Evolutionary conservation across 2,888 invertebrate genomes (phyloP).

Genomic region (Lasioglossum oenotherae): DNA sequence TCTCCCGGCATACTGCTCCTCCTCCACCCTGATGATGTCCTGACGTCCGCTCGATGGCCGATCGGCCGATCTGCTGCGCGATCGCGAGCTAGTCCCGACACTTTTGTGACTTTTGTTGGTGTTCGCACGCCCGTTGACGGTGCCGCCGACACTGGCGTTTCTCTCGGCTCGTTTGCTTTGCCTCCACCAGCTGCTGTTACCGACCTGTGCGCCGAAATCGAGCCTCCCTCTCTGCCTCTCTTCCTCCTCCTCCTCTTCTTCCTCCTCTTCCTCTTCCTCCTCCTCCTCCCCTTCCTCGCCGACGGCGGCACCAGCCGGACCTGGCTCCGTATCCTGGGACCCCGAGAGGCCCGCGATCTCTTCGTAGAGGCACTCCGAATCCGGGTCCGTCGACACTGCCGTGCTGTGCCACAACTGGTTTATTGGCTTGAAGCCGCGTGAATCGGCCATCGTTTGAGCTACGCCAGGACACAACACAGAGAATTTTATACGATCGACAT

Average conservation of each 20-base stretch:
- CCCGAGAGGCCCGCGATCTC: conserved; percentile 81
- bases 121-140: conserved; percentile 44
- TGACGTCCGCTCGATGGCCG: conserved; percentile 62
- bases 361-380: conserved; percentile 84
- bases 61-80: conserved; percentile 70
- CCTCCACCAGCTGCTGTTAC: conserved; percentile 69
- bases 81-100: conserved; percentile 58
- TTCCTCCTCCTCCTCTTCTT: conserved; percentile 78
- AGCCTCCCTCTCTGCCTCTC: conserved; percentile 71
- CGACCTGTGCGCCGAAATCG: conserved; percentile 69
- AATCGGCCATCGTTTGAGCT: conserved; percentile 83
- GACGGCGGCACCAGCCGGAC: conserved; percentile 68
- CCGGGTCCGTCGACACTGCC: conserved; percentile 81
- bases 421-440: conserved; percentile 84
- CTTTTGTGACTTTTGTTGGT: conserved; percentile 40
- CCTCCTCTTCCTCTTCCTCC: conserved; percentile 72
- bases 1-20: conserved; percentile 81
- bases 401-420: conserved; percentile 82
- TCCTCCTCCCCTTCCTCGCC: conserved; percentile 77
- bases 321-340: conserved; percentile 76
- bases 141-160: conserved; percentile 34
- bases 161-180: conserved; percentile 40
- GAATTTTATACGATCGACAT: conserved; percentile 49
- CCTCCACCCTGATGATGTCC: conserved; percentile 79
- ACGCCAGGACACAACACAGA: conserved; percentile 64